phyloP scores from a whole-genome alignment of 1,140 invertebrate genomes.

The Habropoda laboriosa region DNA sequence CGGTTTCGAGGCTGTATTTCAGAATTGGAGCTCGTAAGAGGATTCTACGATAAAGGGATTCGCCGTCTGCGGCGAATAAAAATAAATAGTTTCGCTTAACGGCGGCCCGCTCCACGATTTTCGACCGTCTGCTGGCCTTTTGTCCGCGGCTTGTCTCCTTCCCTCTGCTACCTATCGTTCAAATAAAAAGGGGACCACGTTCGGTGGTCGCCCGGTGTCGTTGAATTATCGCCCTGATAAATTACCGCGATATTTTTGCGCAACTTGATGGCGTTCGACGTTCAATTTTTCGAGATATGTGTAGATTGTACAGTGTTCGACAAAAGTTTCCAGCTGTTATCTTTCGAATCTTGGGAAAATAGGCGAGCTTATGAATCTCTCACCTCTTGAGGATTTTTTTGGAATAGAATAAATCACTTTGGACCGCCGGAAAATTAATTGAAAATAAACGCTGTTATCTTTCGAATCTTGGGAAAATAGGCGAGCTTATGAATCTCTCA shows the following conservation, averaged over 20 bases:
- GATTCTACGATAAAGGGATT: slow-evolving; percentile 43
- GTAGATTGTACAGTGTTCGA: too few relatives aligned
- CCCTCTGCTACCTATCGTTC: background rate
- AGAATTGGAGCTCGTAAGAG: slow-evolving; percentile 33
- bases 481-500: too few relatives aligned
- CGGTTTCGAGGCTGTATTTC: slow-evolving; percentile 27
- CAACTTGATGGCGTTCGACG: too few relatives aligned
- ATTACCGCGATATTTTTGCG: background rate
- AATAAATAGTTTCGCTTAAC: slow-evolving; percentile 25
- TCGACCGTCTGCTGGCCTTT: background rate
- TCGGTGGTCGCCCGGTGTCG: background rate
- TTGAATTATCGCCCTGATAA: background rate
- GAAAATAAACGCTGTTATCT: too few relatives aligned
- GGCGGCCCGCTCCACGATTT: background rate
- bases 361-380: too few relatives aligned
- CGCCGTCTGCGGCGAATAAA: background rate
- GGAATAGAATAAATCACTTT: too few relatives aligned
- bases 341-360: too few relatives aligned
- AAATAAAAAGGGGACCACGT: background rate
- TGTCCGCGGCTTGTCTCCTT: background rate
- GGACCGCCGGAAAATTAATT: too few relatives aligned
- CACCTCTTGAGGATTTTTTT: too few relatives aligned
- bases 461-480: too few relatives aligned
- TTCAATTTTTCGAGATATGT: background rate
- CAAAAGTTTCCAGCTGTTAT: too few relatives aligned